These are phyloP conservation scores for Rhineura floridana DNA, from an alignment of 2,113 vertebrate species.

Conservation along the genomic window DNA sequence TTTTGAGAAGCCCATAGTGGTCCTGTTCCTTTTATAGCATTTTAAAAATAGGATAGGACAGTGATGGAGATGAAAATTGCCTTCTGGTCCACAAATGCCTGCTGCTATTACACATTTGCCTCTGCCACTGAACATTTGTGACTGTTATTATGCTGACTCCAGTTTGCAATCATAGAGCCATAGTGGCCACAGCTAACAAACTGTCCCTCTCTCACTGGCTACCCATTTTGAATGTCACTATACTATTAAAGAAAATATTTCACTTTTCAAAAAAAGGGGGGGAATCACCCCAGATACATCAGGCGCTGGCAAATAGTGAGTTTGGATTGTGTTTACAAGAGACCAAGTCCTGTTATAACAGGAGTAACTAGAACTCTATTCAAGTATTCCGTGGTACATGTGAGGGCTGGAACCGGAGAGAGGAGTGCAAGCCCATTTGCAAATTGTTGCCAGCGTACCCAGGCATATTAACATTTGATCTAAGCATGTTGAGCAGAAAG, in stretches of 20 bases:
- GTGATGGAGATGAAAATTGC: slow-evolving; percentile 12
- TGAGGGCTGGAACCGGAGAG: too few relatives aligned
- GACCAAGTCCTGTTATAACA: background rate
- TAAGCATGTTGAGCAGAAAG: too few relatives aligned
- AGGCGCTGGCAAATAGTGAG: background rate
- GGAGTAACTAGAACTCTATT: background rate
- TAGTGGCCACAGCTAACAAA: background rate
- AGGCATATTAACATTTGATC: too few relatives aligned
- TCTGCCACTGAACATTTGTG: background rate
- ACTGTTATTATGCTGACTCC: background rate
- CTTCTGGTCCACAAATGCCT: background rate
- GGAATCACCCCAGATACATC: background rate
- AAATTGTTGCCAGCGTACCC: too few relatives aligned
- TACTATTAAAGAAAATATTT: background rate
- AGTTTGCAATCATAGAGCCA: background rate
- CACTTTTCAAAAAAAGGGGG: background rate
- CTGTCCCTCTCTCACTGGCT: background rate
- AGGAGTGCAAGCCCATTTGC: too few relatives aligned
- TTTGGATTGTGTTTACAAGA: background rate
- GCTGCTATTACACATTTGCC: background rate
- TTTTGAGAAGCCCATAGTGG: slow-evolving; percentile 20
- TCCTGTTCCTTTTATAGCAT: slow-evolving; percentile 13
- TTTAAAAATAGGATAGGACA: slow-evolving; percentile 28
- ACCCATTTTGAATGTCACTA: background rate
- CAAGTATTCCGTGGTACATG: too few relatives aligned